Conservation (phyloP, 2,888 invertebrate genomes). For the Eledona agricola region DNA sequence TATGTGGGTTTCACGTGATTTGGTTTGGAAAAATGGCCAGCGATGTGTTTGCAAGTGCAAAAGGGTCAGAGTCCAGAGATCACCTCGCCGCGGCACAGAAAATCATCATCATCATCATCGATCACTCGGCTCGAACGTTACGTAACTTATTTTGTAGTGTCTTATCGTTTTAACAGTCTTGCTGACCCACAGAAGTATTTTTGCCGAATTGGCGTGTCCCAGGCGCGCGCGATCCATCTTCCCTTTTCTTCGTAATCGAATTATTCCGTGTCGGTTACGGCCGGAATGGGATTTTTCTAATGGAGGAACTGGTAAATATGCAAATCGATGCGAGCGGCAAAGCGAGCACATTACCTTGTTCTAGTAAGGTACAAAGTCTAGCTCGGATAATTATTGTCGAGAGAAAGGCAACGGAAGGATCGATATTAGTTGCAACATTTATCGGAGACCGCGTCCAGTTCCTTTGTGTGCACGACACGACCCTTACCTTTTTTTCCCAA, state of each 20-base stretch:
- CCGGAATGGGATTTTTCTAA: conserved; percentile 20
- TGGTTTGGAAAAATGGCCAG: too few relatives aligned
- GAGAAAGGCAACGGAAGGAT: conserved; percentile 21
- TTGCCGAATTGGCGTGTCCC: conserved; percentile 1
- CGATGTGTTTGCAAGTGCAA: conserved; percentile 10
- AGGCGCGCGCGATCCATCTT: neutral
- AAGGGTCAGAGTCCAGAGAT: conserved; percentile 22
- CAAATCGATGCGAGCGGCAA: conserved; percentile 15
- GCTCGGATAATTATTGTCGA: conserved; percentile 19
- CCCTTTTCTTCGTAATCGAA: conserved; percentile 9
- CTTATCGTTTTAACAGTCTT: conserved; percentile 14
- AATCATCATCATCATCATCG: conserved; percentile 9
- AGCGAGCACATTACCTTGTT: conserved; percentile 19
- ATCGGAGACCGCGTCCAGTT: conserved; percentile 17
- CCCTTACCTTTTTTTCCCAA: conserved; percentile 8
- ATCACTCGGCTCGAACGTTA: conserved; percentile 10
- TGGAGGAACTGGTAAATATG: conserved; percentile 27
- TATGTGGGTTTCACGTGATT: too few relatives aligned
- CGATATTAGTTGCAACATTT: conserved; percentile 27
- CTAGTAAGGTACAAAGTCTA: conserved; percentile 21
- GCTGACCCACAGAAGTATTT: conserved; percentile 18
- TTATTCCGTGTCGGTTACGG: conserved; percentile 23
- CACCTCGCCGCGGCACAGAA: conserved; percentile 6
- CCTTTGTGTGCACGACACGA: conserved; percentile 12
- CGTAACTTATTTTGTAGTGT: conserved; percentile 19